phyloP scores from a whole-genome alignment of 2,113 vertebrate genomes.

The Cyprinodon variegatus region DNA sequence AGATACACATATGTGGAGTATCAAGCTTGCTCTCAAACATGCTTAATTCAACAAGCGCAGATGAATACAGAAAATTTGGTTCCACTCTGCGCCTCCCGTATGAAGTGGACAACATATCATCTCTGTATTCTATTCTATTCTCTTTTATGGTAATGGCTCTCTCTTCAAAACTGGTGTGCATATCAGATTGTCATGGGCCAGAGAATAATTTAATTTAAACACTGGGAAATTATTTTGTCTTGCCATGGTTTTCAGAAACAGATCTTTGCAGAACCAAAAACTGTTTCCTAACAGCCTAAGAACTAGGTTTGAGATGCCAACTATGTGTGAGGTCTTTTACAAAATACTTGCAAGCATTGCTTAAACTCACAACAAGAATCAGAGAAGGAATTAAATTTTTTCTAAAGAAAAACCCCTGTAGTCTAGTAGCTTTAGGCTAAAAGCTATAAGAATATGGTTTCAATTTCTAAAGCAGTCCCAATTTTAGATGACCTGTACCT shows the following conservation, averaged over 20 bases:
- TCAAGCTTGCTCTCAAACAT: conserved; percentile 1
- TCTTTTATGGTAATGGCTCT: conserved; percentile 3
- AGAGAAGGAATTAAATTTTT: not conserved
- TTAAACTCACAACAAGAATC: not conserved
- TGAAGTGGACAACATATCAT: conserved; percentile 9
- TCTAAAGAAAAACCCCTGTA: not conserved
- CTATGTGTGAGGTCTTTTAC: conserved; percentile 5
- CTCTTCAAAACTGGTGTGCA: conserved; percentile 18
- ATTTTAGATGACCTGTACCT: no score
- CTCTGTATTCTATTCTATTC: conserved; percentile 22
- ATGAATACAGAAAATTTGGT: conserved; percentile 10
- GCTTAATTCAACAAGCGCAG: not conserved
- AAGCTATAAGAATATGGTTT: no score
- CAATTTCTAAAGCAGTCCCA: no score
- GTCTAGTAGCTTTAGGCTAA: no score
- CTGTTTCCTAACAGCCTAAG: conserved; percentile 12
- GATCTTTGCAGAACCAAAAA: conserved; percentile 2
- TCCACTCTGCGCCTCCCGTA: not conserved
- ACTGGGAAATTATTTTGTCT: conserved; percentile 37
- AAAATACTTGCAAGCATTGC: not conserved
- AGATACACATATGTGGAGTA: conserved; percentile 47
- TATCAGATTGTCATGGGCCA: conserved; percentile 46
- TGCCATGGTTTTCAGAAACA: conserved; percentile 28
- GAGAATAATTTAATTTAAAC: conserved; percentile 51
- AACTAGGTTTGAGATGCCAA: not conserved